These are phyloP conservation scores for Drosophila diplacantha DNA, from an alignment of 2,888 invertebrate genomes.

Conservation along the genomic window DNA sequence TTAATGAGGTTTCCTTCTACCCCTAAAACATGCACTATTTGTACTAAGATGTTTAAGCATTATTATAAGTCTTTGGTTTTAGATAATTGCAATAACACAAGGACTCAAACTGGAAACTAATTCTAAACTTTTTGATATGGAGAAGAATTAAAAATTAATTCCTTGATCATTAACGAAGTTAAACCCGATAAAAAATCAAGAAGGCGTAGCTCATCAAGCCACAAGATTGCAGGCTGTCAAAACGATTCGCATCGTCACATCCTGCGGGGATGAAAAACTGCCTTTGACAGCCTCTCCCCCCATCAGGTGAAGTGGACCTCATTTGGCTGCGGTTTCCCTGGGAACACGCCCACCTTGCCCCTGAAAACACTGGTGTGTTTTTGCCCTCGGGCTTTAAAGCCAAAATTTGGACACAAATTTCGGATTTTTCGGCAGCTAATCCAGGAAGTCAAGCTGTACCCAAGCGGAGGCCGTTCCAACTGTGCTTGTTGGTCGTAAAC, in stretches of 20 bases:
- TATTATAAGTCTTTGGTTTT: no score
- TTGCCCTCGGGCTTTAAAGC: constrained; percentile 46
- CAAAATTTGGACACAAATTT: constrained; percentile 55
- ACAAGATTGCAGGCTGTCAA: constrained; percentile 59
- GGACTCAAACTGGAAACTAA: not conserved
- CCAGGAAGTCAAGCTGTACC: constrained; percentile 22
- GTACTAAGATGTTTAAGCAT: not conserved
- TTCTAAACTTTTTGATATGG: not conserved
- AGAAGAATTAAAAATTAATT: no score
- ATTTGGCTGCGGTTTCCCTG: constrained; percentile 56
- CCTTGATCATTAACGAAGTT: constrained; percentile 2
- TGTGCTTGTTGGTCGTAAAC: constrained; percentile 77
- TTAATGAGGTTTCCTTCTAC: no score
- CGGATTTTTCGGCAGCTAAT: constrained; percentile 56
- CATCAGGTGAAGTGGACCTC: constrained; percentile 57
- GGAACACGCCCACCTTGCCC: constrained; percentile 36
- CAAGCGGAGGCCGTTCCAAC: constrained; percentile 55
- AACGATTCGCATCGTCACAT: constrained; percentile 33
- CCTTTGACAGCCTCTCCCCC: constrained; percentile 49
- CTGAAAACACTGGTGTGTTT: constrained; percentile 26
- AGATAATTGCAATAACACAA: no score
- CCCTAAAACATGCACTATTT: not conserved
- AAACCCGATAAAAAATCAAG: not conserved
- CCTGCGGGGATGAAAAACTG: constrained; percentile 39
- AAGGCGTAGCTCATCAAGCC: constrained; percentile 41